Evolutionary conservation across 2,888 invertebrate species (phyloP).

Genomic region (Myathropa florea): DNA sequence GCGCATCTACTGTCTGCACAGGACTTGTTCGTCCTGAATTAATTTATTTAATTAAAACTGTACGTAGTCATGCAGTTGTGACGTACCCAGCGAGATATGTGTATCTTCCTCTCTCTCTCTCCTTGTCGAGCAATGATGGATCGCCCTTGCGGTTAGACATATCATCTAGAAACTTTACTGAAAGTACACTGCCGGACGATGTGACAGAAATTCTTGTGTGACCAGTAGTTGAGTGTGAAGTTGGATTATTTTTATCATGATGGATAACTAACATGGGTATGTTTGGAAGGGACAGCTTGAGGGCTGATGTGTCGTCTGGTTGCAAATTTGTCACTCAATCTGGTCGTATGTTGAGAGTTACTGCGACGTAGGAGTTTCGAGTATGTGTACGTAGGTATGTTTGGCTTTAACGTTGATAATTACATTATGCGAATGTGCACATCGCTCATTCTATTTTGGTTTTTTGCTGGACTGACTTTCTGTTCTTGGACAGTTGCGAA

Average conservation of each 20-base stretch:
- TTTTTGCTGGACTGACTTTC: too few relatives aligned
- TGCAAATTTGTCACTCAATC: neutral
- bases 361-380: neutral
- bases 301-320: neutral
- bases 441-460: neutral
- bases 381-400: neutral
- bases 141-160: constrained; percentile 43
- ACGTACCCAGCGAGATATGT: neutral
- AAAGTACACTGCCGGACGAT: constrained; percentile 6
- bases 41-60: constrained; percentile 70
- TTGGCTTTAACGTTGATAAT: neutral
- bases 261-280: constrained; percentile 32
- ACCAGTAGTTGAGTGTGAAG: constrained; percentile 61
- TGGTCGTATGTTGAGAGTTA: neutral
- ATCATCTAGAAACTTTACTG: constrained; percentile 45
- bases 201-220: constrained; percentile 49
- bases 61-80: constrained; percentile 39
- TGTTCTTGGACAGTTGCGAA: too few relatives aligned
- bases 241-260: constrained; percentile 56
- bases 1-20: neutral
- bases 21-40: constrained; percentile 31
- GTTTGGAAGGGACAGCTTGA: neutral
- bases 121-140: constrained; percentile 25
- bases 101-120: neutral
- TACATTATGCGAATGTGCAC: neutral